Evolutionary conservation across 2,888 invertebrate genomes (phyloP).

Genomic region (Hyalella azteca): DNA sequence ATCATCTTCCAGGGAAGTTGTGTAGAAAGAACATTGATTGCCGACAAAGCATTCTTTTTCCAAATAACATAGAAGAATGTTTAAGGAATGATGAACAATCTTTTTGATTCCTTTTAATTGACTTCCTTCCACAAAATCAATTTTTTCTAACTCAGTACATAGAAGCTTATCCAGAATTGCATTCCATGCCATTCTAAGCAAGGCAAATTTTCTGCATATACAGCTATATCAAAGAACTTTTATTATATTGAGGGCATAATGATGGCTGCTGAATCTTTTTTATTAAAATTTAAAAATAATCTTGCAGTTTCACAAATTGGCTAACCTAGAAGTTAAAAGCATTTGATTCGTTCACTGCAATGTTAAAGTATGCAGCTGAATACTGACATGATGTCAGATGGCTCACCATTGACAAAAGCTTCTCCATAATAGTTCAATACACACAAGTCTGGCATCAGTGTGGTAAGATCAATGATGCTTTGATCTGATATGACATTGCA

Average conservation of each 20-base stretch:
- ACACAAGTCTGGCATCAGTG: neutral
- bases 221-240: neutral
- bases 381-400: too few relatives aligned
- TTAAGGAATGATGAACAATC: neutral
- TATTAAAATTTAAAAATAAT: neutral
- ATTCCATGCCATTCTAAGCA: too few relatives aligned
- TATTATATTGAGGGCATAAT: neutral
- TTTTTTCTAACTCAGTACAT: too few relatives aligned
- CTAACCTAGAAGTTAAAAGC: neutral
- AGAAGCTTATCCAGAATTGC: too few relatives aligned
- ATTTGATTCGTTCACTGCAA: neutral
- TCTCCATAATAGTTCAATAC: conserved; percentile 11
- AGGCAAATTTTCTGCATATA: too few relatives aligned
- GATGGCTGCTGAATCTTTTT: neutral
- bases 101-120: too few relatives aligned
- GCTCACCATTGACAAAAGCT: neutral
- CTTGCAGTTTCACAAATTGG: neutral
- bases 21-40: neutral
- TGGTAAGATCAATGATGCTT: neutral
- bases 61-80: neutral
- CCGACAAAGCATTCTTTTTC: neutral
- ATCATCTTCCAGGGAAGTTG: neutral
- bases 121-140: too few relatives aligned
- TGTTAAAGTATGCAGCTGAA: too few relatives aligned
- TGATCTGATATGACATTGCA: conserved; percentile 17